phyloP scores from a whole-genome alignment of 2,888 invertebrate species.

The Spialia ferax region DNA sequence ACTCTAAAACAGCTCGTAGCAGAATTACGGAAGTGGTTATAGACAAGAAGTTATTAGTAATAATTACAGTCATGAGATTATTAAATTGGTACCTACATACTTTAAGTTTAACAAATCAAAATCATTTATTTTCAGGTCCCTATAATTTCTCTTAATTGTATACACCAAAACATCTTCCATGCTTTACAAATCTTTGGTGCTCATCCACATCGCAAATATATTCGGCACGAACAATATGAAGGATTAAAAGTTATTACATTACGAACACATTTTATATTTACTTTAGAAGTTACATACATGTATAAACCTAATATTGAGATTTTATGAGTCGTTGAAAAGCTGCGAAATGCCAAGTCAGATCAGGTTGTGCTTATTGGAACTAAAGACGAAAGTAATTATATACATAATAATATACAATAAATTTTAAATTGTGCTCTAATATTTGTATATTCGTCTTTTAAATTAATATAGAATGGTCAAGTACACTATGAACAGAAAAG shows the following conservation, averaged over 20 bases:
- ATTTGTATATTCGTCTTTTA: constrained; percentile 31
- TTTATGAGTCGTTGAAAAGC: constrained; percentile 80
- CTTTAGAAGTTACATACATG: constrained; percentile 70
- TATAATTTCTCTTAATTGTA: constrained; percentile 84
- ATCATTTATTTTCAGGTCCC: constrained; percentile 81
- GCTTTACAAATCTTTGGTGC: constrained; percentile 85
- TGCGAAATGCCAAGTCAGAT: constrained; percentile 79
- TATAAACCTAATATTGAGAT: constrained; percentile 83
- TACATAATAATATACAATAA: not conserved
- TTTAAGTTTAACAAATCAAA: constrained; percentile 79
- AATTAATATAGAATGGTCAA: constrained; percentile 30
- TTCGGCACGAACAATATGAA: constrained; percentile 77
- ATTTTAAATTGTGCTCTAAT: constrained; percentile 12
- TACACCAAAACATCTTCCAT: constrained; percentile 81
- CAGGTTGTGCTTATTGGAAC: constrained; percentile 61
- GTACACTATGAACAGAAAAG: constrained; percentile 25
- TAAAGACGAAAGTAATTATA: constrained; percentile 30
- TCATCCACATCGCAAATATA: constrained; percentile 79
- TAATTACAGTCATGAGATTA: constrained; percentile 82
- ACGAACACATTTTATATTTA: constrained; percentile 82
- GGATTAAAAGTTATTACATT: constrained; percentile 67
- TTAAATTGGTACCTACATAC: constrained; percentile 82
- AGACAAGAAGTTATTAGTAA: constrained; percentile 63
- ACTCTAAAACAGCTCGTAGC: constrained; percentile 62
- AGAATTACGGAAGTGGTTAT: constrained; percentile 69